Conservation (phyloP, 2,888 invertebrate genomes). For the Macroteleia sp. region DNA sequence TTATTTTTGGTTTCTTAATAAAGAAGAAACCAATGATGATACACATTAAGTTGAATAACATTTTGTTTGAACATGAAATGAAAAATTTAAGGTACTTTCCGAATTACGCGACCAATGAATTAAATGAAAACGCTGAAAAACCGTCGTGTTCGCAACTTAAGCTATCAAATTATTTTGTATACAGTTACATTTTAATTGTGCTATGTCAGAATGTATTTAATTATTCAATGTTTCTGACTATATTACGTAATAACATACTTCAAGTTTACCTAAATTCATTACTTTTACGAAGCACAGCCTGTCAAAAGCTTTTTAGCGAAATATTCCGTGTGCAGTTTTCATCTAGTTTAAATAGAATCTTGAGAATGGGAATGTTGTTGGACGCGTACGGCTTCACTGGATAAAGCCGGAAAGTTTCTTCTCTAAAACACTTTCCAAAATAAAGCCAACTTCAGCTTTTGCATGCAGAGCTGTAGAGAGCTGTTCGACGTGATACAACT, state of each 20-base stretch:
- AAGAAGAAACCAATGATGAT: too few relatives aligned
- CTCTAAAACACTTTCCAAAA: slow-evolving; percentile 59
- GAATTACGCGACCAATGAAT: too few relatives aligned
- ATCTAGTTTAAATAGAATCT: slow-evolving; percentile 47
- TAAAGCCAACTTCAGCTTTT: slow-evolving; percentile 51
- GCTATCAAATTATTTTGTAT: not conserved
- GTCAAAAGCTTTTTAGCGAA: slow-evolving; percentile 54
- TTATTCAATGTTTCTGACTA: slow-evolving; percentile 27
- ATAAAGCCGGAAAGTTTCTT: slow-evolving; percentile 57
- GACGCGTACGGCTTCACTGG: slow-evolving; percentile 37
- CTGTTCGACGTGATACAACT: slow-evolving; percentile 34
- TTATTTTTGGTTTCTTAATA: too few relatives aligned
- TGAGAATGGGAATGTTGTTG: slow-evolving; percentile 52
- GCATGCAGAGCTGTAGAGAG: slow-evolving; percentile 5
- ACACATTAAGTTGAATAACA: too few relatives aligned
- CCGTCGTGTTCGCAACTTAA: too few relatives aligned
- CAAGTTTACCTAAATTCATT: slow-evolving; percentile 41
- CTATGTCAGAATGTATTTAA: slow-evolving; percentile 34
- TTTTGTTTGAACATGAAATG: too few relatives aligned
- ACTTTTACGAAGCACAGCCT: slow-evolving; percentile 23
- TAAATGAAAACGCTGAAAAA: too few relatives aligned
- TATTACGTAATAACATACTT: slow-evolving; percentile 31
- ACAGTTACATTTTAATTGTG: slow-evolving; percentile 34
- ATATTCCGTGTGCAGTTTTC: slow-evolving; percentile 45
- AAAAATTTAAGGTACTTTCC: too few relatives aligned